phyloP scores from a whole-genome alignment of 2,888 invertebrate species.

The Cheilosia vulpina region DNA sequence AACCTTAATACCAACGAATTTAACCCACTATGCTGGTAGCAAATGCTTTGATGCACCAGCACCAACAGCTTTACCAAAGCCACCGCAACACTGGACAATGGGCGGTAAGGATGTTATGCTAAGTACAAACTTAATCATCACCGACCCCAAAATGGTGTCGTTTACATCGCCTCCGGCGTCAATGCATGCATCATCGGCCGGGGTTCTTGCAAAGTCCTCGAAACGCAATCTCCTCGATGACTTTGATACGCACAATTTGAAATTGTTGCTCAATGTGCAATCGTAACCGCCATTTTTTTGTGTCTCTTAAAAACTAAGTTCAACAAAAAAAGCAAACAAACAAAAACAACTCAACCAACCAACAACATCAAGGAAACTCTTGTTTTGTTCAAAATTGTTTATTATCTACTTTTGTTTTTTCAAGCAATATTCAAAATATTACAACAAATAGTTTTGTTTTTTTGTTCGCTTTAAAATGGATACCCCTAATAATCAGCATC shows the following conservation, averaged over 20 bases:
- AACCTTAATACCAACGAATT: slow-evolving; percentile 82
- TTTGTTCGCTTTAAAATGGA: slow-evolving; percentile 74
- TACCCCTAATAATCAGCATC: slow-evolving; percentile 63
- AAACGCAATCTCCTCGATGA: slow-evolving; percentile 83
- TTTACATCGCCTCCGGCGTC: slow-evolving; percentile 75
- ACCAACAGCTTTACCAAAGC: slow-evolving; percentile 90
- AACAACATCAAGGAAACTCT: slow-evolving; percentile 49
- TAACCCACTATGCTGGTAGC: slow-evolving; percentile 87
- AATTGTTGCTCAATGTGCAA: slow-evolving; percentile 87
- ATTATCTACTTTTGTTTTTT: slow-evolving; percentile 49
- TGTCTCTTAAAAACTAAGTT: slow-evolving; percentile 50
- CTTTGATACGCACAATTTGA: slow-evolving; percentile 86
- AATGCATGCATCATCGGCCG: slow-evolving; percentile 78
- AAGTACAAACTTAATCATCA: slow-evolving; percentile 72
- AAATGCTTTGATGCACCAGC: slow-evolving; percentile 93
- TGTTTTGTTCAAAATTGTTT: slow-evolving; percentile 34
- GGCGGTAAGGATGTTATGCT: slow-evolving; percentile 73
- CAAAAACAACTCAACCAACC: slow-evolving; percentile 57
- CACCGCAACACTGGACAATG: slow-evolving; percentile 90
- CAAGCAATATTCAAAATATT: slow-evolving; percentile 48
- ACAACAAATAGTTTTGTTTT: slow-evolving; percentile 72
- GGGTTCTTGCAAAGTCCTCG: slow-evolving; percentile 79
- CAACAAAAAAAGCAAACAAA: slow-evolving; percentile 43
- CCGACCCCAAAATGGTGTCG: slow-evolving; percentile 66
- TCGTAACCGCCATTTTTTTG: slow-evolving; percentile 81